Evolutionary conservation across 2,797 vertebrate species (phyloP).

Genomic region (Intellagama lesueurii): DNA sequence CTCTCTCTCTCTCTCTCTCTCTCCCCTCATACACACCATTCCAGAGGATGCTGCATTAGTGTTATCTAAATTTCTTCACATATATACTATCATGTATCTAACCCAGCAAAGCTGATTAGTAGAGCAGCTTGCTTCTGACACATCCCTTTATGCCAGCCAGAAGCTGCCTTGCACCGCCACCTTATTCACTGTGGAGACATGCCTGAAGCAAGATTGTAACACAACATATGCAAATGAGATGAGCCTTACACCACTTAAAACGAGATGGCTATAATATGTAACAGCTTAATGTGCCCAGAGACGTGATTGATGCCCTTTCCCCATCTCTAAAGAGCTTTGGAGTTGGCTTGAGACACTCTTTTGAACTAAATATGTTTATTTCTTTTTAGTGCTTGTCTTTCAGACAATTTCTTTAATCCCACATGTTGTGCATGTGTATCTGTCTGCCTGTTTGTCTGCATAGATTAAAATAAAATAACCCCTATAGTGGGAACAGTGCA

Average conservation of each 20-base stretch:
- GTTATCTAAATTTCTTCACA: conserved; percentile 87
- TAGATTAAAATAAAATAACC: conserved; percentile 37
- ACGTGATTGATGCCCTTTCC: conserved; percentile 80
- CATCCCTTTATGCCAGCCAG: conserved; percentile 83
- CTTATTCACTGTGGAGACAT: conserved; percentile 86
- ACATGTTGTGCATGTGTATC: neutral
- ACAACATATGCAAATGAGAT: conserved; percentile 88
- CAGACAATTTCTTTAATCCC: conserved; percentile 37
- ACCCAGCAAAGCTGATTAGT: conserved; percentile 82
- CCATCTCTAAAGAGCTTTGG: conserved; percentile 63
- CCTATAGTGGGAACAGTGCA: conserved; percentile 18
- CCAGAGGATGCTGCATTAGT: conserved; percentile 76
- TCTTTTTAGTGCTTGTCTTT: conserved; percentile 60
- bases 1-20: neutral
- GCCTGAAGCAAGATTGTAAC: conserved; percentile 84
- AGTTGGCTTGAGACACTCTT: conserved; percentile 54
- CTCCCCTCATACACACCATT: conserved; percentile 51
- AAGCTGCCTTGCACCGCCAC: conserved; percentile 79
- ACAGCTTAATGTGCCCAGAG: conserved; percentile 77
- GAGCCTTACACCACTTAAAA: conserved; percentile 85
- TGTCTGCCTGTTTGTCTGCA: too few species aligned
- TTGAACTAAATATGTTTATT: conserved; percentile 63
- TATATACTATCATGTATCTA: conserved; percentile 78
- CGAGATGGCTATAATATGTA: conserved; percentile 83
- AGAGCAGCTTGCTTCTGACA: conserved; percentile 86